Conservation (phyloP, 2,888 invertebrate species). For the Parnassius apollo region DNA sequence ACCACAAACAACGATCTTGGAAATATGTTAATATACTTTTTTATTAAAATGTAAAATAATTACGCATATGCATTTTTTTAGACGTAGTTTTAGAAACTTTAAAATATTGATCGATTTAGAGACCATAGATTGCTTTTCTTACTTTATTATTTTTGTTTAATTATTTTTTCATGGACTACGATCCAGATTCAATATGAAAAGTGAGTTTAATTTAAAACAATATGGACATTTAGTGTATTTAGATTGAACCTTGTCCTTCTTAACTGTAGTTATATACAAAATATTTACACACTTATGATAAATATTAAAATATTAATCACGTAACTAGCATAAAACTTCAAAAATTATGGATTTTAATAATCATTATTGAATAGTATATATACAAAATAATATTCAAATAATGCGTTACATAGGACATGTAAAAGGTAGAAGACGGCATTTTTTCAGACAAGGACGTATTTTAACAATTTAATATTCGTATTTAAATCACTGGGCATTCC, state of each 20-base stretch:
- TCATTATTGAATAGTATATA: background rate
- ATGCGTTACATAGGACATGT: constrained; percentile 1
- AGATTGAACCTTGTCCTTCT: constrained; percentile 7
- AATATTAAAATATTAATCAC: constrained; percentile 20
- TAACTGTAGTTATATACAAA: constrained; percentile 30
- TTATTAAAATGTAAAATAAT: too few species aligned
- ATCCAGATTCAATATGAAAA: too few species aligned
- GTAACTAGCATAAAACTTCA: constrained; percentile 27
- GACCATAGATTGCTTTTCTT: too few species aligned
- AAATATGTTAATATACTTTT: background rate
- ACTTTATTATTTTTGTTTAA: too few species aligned
- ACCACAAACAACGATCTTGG: background rate
- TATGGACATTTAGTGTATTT: constrained; percentile 13
- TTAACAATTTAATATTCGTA: constrained; percentile 1
- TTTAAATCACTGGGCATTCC: constrained; percentile 2
- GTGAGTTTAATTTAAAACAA: constrained; percentile 4
- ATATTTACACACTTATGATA: constrained; percentile 33
- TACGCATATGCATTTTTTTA: too few species aligned
- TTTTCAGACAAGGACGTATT: constrained; percentile 23
- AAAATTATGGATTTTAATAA: constrained; percentile 18
- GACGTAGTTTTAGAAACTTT: background rate
- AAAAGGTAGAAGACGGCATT: constrained; percentile 16
- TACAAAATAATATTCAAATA: background rate
- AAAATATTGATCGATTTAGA: background rate
- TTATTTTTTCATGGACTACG: too few species aligned